phyloP scores from a whole-genome alignment of 64 coral and sea anemone species.

The Montipora efflorescens region DNA sequence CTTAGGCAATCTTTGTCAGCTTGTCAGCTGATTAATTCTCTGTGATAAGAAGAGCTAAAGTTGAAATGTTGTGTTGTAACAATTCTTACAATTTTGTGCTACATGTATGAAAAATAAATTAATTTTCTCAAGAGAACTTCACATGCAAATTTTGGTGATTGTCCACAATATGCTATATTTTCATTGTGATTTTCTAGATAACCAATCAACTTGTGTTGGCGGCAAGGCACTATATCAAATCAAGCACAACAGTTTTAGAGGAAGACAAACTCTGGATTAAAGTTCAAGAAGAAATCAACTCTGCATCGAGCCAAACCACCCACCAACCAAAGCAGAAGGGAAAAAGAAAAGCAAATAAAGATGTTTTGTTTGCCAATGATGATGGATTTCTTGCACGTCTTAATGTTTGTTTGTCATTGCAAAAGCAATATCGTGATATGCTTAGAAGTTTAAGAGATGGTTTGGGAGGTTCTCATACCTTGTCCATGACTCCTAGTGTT shows the following conservation, averaged over 20 bases:
- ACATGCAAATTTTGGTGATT: neutral
- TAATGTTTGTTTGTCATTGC: constrained; percentile 83
- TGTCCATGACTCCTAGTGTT: constrained; percentile 71
- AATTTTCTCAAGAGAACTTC: neutral
- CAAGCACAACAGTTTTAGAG: constrained; percentile 68
- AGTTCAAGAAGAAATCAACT: constrained; percentile 83
- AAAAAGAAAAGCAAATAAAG: constrained; percentile 77
- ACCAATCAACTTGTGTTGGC: constrained; percentile 95
- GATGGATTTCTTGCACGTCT: constrained; percentile 88
- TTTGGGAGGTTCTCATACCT: constrained; percentile 75
- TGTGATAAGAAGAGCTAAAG: too few relatives aligned
- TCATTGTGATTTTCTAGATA: constrained; percentile 50
- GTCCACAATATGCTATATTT: neutral
- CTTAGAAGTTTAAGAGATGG: constrained; percentile 87
- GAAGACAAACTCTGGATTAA: constrained; percentile 89
- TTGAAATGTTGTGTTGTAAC: too few relatives aligned
- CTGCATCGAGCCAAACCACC: neutral
- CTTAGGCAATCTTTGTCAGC: too few relatives aligned
- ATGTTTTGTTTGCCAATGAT: constrained; percentile 61
- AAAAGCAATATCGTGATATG: constrained; percentile 98
- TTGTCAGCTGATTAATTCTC: too few relatives aligned
- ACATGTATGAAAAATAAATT: too few relatives aligned
- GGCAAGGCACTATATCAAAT: constrained; percentile 77
- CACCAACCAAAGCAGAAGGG: constrained; percentile 52
- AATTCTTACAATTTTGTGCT: too few relatives aligned